Evolutionary conservation across 2,113 vertebrate genomes (phyloP).

Genomic region (Camelus bactrianus): DNA sequence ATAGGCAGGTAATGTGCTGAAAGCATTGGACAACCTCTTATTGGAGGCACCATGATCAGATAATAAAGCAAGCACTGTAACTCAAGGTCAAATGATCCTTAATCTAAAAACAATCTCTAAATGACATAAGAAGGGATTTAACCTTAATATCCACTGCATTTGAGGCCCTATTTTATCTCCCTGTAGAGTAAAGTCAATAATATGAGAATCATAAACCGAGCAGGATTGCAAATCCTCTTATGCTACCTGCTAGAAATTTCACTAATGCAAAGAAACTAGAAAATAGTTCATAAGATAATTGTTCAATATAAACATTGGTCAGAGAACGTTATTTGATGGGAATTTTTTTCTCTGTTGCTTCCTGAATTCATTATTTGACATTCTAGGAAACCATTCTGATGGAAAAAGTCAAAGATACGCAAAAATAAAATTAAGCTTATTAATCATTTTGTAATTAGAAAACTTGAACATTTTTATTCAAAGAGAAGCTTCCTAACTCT

Average conservation of each 20-base stretch:
- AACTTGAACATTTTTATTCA: slow-evolving; percentile 53
- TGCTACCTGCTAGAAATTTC: slow-evolving; percentile 71
- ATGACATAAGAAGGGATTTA: slow-evolving; percentile 69
- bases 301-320: slow-evolving; percentile 17
- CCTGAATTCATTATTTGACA: neutral
- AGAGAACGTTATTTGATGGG: slow-evolving; percentile 13
- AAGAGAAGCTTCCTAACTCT: slow-evolving; percentile 1
- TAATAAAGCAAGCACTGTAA: slow-evolving; percentile 56
- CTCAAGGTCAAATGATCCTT: slow-evolving; percentile 72
- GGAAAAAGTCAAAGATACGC: neutral
- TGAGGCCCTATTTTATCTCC: slow-evolving; percentile 61
- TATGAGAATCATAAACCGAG: slow-evolving; percentile 63
- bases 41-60: slow-evolving; percentile 56
- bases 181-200: slow-evolving; percentile 65
- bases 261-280: slow-evolving; percentile 45
- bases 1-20: slow-evolving; percentile 53
- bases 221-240: slow-evolving; percentile 80
- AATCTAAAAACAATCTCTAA: slow-evolving; percentile 73
- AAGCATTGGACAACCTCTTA: slow-evolving; percentile 11
- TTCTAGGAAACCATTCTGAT: slow-evolving; percentile 33
- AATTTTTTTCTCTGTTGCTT: slow-evolving; percentile 44
- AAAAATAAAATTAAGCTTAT: slow-evolving; percentile 58
- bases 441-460: slow-evolving; percentile 9
- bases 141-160: slow-evolving; percentile 60
- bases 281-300: neutral